phyloP scores from a whole-genome alignment of 2,797 vertebrate genomes.

The Lutjanus argentimaculatus region DNA sequence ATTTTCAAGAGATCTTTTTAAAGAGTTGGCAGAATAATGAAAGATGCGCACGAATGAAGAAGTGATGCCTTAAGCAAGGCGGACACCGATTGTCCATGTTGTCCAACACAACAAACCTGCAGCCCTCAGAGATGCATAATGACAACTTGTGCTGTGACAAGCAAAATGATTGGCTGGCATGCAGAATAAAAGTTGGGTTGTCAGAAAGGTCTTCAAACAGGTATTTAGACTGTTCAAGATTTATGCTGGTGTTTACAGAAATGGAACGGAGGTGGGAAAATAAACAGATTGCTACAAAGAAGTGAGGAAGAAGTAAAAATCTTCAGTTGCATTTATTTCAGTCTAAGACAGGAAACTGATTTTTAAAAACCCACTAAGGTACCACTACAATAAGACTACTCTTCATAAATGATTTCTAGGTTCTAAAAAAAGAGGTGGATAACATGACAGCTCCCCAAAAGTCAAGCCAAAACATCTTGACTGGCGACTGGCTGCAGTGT shows the following conservation, averaged over 20 bases:
- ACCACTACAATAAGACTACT: no score
- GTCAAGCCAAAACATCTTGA: no score
- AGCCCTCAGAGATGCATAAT: not conserved
- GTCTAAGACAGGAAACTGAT: no score
- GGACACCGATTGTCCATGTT: slow-evolving; percentile 2
- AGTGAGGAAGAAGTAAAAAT: not conserved
- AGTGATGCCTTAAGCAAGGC: slow-evolving; percentile 1
- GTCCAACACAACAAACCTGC: slow-evolving; percentile 19
- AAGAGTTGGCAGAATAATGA: slow-evolving; percentile 9
- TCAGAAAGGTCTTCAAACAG: slow-evolving; percentile 27
- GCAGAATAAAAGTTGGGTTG: not conserved
- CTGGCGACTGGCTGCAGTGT: no score
- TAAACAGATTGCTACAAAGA: slow-evolving; percentile 1
- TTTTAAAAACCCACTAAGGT: no score
- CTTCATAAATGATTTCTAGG: no score
- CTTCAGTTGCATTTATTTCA: slow-evolving; percentile 12
- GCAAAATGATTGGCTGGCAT: slow-evolving; percentile 14
- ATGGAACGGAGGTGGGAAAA: not conserved
- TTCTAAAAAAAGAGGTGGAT: no score
- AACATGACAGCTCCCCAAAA: no score
- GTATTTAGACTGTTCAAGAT: not conserved
- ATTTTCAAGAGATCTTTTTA: slow-evolving; percentile 22
- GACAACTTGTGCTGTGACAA: slow-evolving; percentile 20
- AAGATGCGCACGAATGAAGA: not conserved
- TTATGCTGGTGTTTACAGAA: slow-evolving; percentile 18